A percentile compares a stretch with the other conserved stretches of the same genome.
Evolutionary conservation across 2,113 vertebrate genomes (phyloP).

Genomic region (Indicator maculatus): DNA sequence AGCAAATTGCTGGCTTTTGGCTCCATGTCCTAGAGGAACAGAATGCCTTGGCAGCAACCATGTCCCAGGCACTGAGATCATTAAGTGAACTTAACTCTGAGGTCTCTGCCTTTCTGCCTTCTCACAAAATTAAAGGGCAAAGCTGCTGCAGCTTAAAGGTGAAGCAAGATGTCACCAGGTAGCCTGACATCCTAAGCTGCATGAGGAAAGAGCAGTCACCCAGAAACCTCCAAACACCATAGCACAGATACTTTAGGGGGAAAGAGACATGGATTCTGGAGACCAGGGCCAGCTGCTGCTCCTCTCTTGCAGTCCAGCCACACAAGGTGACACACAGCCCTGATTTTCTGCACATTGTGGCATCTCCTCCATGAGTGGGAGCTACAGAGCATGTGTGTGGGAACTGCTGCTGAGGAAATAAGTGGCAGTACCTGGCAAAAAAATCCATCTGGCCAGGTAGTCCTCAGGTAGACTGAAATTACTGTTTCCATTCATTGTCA

Average conservation of each 20-base stretch:
- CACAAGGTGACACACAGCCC: rapidly evolving
- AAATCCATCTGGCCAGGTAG: neutral
- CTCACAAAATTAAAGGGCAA: neutral
- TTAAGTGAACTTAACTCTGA: neutral
- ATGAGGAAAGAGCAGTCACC: neutral
- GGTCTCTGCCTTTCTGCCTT: neutral
- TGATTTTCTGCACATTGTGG: neutral
- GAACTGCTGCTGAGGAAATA: neutral
- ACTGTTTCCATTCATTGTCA: neutral
- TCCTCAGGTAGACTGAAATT: neutral
- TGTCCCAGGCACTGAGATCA: neutral
- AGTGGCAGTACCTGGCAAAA: neutral
- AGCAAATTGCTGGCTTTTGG: slow-evolving; percentile 11
- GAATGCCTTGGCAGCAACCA: slow-evolving; percentile 31
- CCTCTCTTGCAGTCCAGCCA: neutral
- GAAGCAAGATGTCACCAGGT: neutral
- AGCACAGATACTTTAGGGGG: neutral
- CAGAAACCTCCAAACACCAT: neutral
- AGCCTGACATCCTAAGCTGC: neutral
- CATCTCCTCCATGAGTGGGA: neutral
- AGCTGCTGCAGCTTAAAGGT: neutral
- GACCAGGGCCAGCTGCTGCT: rapidly evolving
- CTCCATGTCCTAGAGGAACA: slow-evolving; percentile 30
- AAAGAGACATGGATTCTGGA: rapidly evolving
- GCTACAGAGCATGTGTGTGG: rapidly evolving